Percentiles rank a stretch among this genome's conserved stretches.
phyloP scores from a whole-genome alignment of 1,140 invertebrate species.

The Brachionus asplanchnoidis region DNA sequence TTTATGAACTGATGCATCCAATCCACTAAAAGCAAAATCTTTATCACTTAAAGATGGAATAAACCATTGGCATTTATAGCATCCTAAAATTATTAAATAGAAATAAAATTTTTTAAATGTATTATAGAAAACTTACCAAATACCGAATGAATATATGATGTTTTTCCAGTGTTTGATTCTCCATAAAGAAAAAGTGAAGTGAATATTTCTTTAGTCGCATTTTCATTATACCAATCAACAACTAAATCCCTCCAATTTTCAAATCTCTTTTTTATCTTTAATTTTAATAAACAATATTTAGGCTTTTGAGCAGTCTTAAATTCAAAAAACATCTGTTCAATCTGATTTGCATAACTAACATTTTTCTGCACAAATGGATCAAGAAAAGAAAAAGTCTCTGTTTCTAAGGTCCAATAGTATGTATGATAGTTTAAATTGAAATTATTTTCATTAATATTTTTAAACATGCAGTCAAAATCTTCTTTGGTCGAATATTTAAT shows the following conservation, averaged over 20 bases:
- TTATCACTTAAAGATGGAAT: too few relatives aligned
- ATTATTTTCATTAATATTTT: not conserved
- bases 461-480: slow-evolving; percentile 9
- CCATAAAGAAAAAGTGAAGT: not conserved
- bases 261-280: not conserved
- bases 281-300: not conserved
- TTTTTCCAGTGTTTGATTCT: not conserved
- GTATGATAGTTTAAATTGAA: not conserved
- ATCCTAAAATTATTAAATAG: too few relatives aligned
- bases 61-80: not conserved
- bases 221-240: not conserved
- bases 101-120: too few relatives aligned
- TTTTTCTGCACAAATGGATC: not conserved
- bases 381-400: not conserved
- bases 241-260: not conserved
- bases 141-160: not conserved
- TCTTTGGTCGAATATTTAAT: not conserved
- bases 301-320: not conserved
- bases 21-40: too few relatives aligned
- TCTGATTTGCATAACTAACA: not conserved
- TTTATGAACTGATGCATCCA: not conserved
- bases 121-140: not conserved
- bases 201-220: not conserved
- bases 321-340: not conserved
- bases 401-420: not conserved